Conservation (phyloP, 2,888 invertebrate genomes). For the Stomorhina lunata region DNA sequence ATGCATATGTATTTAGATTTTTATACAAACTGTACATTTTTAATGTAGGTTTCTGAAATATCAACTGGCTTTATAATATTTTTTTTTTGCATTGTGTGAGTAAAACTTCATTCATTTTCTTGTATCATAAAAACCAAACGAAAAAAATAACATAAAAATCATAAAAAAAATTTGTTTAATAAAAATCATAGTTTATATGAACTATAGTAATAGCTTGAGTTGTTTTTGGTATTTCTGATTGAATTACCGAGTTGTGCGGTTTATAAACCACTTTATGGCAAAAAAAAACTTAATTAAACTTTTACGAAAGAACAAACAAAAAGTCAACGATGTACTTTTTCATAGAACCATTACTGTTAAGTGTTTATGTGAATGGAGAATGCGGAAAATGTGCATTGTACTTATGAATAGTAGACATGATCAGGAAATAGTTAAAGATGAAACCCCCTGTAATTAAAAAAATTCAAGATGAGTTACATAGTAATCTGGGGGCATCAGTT, state of each 20-base stretch:
- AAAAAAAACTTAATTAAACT: conserved; percentile 14
- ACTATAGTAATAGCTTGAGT: neutral
- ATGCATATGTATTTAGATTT: too few relatives aligned
- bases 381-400: too few relatives aligned
- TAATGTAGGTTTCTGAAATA: too few relatives aligned
- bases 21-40: too few relatives aligned
- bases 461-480: too few relatives aligned
- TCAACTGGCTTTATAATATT: too few relatives aligned
- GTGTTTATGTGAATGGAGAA: neutral
- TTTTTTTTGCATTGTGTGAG: neutral
- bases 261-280: neutral
- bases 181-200: too few relatives aligned
- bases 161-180: neutral
- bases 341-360: neutral
- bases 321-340: too few relatives aligned
- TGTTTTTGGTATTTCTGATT: neutral
- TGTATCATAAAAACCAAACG: neutral
- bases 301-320: neutral
- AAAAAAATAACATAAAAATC: neutral
- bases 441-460: too few relatives aligned
- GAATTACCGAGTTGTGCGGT: neutral
- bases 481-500: too few relatives aligned
- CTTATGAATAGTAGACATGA: too few relatives aligned
- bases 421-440: too few relatives aligned
- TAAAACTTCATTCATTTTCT: conserved; percentile 27